Conservation (phyloP, 2,113 vertebrate species). For the Sus scrofa region T2T-Sscrofa CM000812.6:104048001-104048500, state of each 20-base stretch:
- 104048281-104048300: neutral
- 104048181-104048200: neutral
- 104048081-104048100: neutral
- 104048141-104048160: neutral
- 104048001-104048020: neutral
- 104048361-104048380: neutral
- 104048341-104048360: neutral
- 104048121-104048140: neutral
- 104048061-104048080: neutral
- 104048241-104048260: neutral
- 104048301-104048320: neutral
- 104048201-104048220: neutral
- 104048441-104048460: neutral
- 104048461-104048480: neutral
- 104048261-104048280: neutral
- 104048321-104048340: neutral
- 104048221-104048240: neutral
- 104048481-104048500: neutral
- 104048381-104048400: neutral
- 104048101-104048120: neutral
- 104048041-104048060: neutral
- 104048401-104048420: neutral
- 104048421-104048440: neutral
- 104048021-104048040: neutral
- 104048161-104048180: neutral